Conservation (phyloP, 2,888 invertebrate genomes). For the Drosophila borborema region DNA sequence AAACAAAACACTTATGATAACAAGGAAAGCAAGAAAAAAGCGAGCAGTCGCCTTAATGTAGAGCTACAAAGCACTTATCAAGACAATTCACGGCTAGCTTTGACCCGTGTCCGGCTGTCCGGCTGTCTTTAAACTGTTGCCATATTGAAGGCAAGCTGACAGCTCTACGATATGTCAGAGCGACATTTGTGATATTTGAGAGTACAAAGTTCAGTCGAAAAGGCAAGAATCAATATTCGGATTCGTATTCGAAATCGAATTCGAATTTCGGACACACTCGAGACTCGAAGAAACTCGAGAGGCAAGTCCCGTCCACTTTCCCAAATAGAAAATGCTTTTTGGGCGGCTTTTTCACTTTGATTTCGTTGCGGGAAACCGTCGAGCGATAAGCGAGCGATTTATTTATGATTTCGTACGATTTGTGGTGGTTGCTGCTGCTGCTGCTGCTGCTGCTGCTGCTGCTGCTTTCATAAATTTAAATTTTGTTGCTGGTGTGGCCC, state of each 20-base stretch:
- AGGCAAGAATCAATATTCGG: constrained; percentile 8
- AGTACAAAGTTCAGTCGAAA: constrained; percentile 41
- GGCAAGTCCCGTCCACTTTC: constrained; percentile 45
- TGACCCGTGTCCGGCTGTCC: constrained; percentile 36
- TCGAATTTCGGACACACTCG: constrained; percentile 30
- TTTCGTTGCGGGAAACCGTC: constrained; percentile 30
- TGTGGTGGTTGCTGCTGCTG: constrained; percentile 39
- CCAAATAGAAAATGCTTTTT: constrained; percentile 42
- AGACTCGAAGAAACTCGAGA: constrained; percentile 13
- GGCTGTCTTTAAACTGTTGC: constrained; percentile 27
- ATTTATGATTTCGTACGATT: constrained; percentile 76
- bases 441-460: constrained; percentile 22
- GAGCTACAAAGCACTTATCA: constrained; percentile 35
- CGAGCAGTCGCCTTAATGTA: constrained; percentile 1
- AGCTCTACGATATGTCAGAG: constrained; percentile 38
- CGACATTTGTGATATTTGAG: constrained; percentile 11
- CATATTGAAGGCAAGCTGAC: constrained; percentile 35
- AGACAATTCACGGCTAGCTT: constrained; percentile 32
- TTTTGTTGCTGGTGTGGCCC: constrained; percentile 45
- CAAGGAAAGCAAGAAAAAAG: not conserved
- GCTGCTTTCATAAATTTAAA: constrained; percentile 74
- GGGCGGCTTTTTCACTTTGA: constrained; percentile 70
- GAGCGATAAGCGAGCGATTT: constrained; percentile 73
- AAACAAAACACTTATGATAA: constrained; percentile 18
- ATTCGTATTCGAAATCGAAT: constrained; percentile 5